Conservation (phyloP, 2,888 invertebrate genomes). For the Lithophane semibrunnea region DNA sequence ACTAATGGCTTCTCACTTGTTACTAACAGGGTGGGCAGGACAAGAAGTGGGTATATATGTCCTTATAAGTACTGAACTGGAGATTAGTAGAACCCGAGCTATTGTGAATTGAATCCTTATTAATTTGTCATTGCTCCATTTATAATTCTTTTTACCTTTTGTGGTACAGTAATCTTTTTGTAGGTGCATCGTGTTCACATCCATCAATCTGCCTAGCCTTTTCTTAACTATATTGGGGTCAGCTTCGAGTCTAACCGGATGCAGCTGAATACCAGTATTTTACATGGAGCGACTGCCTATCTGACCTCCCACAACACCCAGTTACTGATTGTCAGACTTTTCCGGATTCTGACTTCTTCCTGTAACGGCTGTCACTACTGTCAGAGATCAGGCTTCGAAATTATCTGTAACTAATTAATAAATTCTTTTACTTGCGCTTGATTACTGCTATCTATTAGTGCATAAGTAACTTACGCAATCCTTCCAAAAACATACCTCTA, state of each 20-base stretch:
- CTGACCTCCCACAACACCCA: background rate
- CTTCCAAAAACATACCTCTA: background rate
- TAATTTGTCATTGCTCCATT: too few relatives aligned
- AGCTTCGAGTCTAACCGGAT: too few relatives aligned
- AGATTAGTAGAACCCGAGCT: background rate
- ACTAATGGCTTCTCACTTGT: slow-evolving; percentile 46
- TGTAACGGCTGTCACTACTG: background rate
- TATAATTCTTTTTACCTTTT: too few relatives aligned
- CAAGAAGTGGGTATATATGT: slow-evolving; percentile 15
- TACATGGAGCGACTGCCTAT: too few relatives aligned
- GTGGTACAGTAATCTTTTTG: too few relatives aligned
- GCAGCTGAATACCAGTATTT: too few relatives aligned
- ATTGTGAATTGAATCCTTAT: background rate
- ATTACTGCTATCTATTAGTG: background rate
- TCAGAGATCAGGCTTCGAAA: background rate
- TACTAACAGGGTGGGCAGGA: slow-evolving; percentile 39
- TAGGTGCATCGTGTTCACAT: too few relatives aligned
- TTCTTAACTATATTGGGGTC: too few relatives aligned
- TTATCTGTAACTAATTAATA: background rate
- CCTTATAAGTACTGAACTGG: background rate
- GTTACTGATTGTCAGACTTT: background rate
- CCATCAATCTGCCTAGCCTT: too few relatives aligned
- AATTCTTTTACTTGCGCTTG: background rate
- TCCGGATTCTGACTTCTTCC: background rate
- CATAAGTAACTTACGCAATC: background rate